These are phyloP conservation scores for Enteromius argenteus DNA, from an alignment of 2,797 vertebrate genomes.

Conservation along the genomic window DNA sequence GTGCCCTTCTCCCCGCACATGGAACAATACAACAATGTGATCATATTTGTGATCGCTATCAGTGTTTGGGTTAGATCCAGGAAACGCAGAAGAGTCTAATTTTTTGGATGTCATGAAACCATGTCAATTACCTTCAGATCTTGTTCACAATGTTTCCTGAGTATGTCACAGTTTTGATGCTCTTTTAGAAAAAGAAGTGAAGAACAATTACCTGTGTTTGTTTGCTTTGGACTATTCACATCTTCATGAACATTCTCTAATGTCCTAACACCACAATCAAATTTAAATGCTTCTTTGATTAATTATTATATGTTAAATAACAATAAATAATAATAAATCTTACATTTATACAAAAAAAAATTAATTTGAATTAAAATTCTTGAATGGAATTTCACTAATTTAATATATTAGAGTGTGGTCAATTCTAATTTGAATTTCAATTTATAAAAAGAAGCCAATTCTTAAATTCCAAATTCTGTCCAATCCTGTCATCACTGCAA, in stretches of 20 bases:
- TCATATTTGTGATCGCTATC: conserved; percentile 29
- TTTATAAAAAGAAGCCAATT: neutral
- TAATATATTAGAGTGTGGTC: neutral
- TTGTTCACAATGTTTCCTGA: conserved; percentile 47
- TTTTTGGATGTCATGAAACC: conserved; percentile 14
- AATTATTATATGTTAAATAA: neutral
- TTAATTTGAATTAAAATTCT: neutral
- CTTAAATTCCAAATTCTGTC: neutral
- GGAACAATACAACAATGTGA: conserved; percentile 7
- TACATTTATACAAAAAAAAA: neutral
- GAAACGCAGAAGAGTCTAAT: conserved; percentile 37
- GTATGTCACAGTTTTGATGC: neutral
- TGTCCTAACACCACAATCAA: neutral
- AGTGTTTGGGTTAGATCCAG: conserved; percentile 46
- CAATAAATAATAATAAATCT: neutral
- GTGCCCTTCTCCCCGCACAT: conserved; percentile 17
- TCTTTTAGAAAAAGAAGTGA: neutral
- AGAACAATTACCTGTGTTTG: neutral
- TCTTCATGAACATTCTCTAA: neutral
- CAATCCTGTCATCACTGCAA: conserved; percentile 5
- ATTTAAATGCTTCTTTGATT: neutral
- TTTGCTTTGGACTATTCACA: neutral
- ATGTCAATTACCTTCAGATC: conserved; percentile 58
- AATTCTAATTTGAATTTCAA: neutral
- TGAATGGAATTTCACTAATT: neutral